Base-by-base conservation (phyloP, 2,113 vertebrate genomes). In the Globicephala melas region DNA sequence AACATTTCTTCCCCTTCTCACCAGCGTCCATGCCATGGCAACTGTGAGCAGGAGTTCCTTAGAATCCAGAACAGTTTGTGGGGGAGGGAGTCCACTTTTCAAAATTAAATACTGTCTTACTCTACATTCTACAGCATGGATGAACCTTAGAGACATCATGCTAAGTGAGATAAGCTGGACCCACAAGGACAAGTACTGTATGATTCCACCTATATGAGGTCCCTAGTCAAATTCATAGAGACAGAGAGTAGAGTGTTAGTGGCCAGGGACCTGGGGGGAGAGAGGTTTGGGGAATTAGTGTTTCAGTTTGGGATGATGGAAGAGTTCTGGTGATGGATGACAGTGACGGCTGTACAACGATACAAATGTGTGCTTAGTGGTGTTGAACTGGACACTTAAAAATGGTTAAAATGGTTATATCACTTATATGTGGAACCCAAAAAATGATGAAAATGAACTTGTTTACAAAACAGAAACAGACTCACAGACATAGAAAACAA, bases 101-200 rank as follows among this genome's bases (percentile, higher is more conserved):
- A 12, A 3, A 47, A 23, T 81, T 77, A 77, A 95, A 85, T 88
- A 47, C 5, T 2, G 1, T 14, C 82, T 94, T 28, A 21, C 21
- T 25, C 23, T 41, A 38, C 4, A 15, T 74, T 9, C 31, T 65
- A 41, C 23, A 36, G 21, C 1, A 1, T 12, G 25, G 38, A 41
- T 84, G 77, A 81, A 80, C 5, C 65, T 88, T 63, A 79, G 76
- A 82, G 44, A 62, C 71, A 50, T 53, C 21, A 15, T n/a, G 21
- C 84, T 67, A 67, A 89, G 80, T 28, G 80, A 83, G 81, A 67
- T 31, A 44, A 92, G 47, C 62, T 25, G 18, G 76, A 53, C 18
- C 17, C 62, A 41, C 9, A 55, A 26, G 36, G 41, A 12, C 62
- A 94, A 38, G 25, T 5, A 4, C 55, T 20, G 2, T 6, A 5